phyloP scores from a whole-genome alignment of 2,113 vertebrate species.

The Apus apus region DNA sequence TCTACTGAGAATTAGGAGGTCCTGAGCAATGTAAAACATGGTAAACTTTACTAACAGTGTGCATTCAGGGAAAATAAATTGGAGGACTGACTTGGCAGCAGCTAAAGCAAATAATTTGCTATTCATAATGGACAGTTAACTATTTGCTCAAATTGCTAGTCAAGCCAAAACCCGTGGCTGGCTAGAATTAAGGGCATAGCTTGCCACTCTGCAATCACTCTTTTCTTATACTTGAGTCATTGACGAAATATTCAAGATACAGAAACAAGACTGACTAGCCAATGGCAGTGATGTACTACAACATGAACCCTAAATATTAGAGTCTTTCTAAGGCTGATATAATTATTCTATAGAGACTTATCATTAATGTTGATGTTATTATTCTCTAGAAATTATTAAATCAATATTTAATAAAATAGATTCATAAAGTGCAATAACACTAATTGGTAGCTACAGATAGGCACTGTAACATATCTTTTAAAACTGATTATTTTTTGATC shows the following conservation, averaged over 20 bases:
- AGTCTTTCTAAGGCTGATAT: neutral
- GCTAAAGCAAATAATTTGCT: neutral
- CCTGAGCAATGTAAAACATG: neutral
- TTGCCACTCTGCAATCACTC: neutral
- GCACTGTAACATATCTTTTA: neutral
- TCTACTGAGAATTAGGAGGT: neutral
- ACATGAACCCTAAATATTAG: neutral
- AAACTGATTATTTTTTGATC: neutral
- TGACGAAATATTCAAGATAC: neutral
- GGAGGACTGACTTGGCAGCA: neutral
- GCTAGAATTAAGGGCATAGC: neutral
- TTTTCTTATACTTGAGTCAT: neutral
- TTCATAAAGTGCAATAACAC: neutral
- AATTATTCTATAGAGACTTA: neutral
- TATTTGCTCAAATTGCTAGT: neutral
- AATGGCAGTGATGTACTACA: neutral
- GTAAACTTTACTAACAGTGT: neutral
- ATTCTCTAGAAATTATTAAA: neutral
- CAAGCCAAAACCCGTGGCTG: neutral
- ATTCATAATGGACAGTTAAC: neutral
- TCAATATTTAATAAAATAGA: neutral
- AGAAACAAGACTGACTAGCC: neutral
- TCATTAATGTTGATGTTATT: no score
- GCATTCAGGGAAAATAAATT: neutral
- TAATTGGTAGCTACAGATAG: neutral